Base-by-base conservation (phyloP, 2,797 vertebrate genomes). In the Linurgus olivaceus region DNA sequence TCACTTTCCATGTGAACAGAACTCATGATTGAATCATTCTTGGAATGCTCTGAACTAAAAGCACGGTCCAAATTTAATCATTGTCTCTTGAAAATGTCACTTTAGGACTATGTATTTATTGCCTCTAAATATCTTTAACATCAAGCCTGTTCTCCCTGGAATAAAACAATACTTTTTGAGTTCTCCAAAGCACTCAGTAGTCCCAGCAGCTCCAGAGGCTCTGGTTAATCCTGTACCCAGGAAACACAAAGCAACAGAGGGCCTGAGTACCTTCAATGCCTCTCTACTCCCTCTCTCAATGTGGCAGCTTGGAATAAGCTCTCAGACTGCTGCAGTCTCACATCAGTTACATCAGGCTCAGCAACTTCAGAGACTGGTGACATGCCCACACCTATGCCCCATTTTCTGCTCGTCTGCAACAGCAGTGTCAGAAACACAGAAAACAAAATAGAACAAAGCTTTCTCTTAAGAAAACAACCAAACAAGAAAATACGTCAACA, bases 401-500 rank as follows among this genome's bases (percentile, higher is more conserved):
- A 78, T 81, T 88, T 93, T 89, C 81, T 85, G 71, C 71, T 77
- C 0, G 0, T 10, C 86, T 89, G 51, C 68, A 82, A 55, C 29
- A 59, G 59, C 38, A 37, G 35, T n/a, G 71, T 86, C 91, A 91
- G 80, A 86, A 90, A 90, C 25, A 58, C 13, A 89, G 83, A 71
- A 84, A 94, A 93, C 83, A 92, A 86, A 92, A 88, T 0, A 89
- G 88, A 96, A 85, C 80, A 94, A 91, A 95, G 77, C 62, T 76
- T 86, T 81, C 57, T 70, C 65, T 87, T 93, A 75, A 75, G 82
- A 92, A 88, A 93, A 93, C 63, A 91, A 74, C 17, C 18, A 70
- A 78, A 81, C 54, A 84, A 92, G 76, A 86, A 92, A 89, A 78
- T 35, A 40, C 1, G 2, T 19, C 52, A 76, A 55, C n/a, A 21